Base-by-base conservation (phyloP, 1,140 invertebrate species). In the Caenorhabditis brenneri region DNA sequence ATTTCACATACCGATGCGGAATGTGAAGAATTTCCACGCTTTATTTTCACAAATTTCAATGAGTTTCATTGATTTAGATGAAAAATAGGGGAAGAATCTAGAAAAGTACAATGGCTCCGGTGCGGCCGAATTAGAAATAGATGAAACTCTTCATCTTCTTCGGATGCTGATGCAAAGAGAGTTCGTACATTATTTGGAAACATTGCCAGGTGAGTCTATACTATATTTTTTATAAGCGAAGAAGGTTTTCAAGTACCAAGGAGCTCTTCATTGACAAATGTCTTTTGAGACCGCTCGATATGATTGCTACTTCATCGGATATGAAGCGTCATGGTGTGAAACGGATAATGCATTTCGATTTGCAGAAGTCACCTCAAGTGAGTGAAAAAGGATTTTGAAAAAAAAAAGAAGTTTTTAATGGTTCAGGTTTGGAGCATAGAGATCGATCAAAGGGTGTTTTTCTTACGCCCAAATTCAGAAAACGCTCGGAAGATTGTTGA, bases 141-240 rank as follows among this genome's bases (percentile, higher is more conserved):
- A 74, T 42, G 65, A 74, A 46, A 74, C 65, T 42, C 36, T 74
- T 22, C 65, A 74, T 19, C n/a, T 74, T 12, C 65, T 74, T 46
- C 65, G 65, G 2, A 74, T 74, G 65, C 3, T 74, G 15, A 74
- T 74, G 65, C 65, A 74, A 27, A n/a, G 65, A n/a, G 65, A 74
- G n/a, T 74, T 74, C 36, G 46, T 74, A 74, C 65, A 74, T 42
- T 74, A 74, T 74, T 74, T 74, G 22, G 65, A 74, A 46, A 74
- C 65, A 24, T 42, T 74, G 24, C 65, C 65, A 74, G 65, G 65
- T 74, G 46, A 27, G 9, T 12, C 9, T 29, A 58, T 58, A 27
- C 27, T 58, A 29, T 58, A 10, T 29, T 58, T 6, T 58, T 3
- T 36, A 10, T 10, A 27, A 16, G n/a, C 5, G 7, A n/a, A 12